phyloP scores from a whole-genome alignment of 2,113 vertebrate genomes.

The Neodon shergylaensis region DNA sequence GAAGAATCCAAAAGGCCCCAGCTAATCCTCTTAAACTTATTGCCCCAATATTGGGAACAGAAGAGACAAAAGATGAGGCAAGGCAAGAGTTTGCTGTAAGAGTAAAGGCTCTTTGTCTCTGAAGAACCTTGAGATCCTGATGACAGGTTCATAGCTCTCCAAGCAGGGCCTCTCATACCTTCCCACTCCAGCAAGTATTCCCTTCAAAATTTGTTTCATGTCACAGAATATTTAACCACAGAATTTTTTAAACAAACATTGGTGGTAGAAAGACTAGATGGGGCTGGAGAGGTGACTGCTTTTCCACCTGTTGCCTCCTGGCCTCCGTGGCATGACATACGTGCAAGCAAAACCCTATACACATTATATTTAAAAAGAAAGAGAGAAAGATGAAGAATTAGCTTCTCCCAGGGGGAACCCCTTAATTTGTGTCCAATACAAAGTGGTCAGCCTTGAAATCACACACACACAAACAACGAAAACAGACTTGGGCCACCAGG shows the following conservation, averaged over 20 bases:
- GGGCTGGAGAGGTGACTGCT: not conserved
- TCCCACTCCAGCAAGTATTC: not conserved
- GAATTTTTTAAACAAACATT: constrained; percentile 29
- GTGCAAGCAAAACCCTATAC: not conserved
- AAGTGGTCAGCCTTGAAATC: not conserved
- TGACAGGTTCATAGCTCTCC: not conserved
- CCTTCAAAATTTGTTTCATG: constrained; percentile 35
- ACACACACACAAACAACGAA: not conserved
- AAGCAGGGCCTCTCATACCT: not conserved
- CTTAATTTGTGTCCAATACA: not conserved
- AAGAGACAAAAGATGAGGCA: not conserved
- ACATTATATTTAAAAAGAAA: not conserved
- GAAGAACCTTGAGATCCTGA: not conserved
- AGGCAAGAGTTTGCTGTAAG: not conserved
- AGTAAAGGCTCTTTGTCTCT: not conserved
- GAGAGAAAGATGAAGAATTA: not conserved
- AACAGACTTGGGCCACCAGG: not conserved
- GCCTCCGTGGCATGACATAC: not conserved
- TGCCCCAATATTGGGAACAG: not conserved
- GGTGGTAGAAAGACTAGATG: not conserved
- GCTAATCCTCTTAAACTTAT: not conserved
- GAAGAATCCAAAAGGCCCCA: not conserved
- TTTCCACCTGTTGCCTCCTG: not conserved
- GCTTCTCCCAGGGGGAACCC: not conserved
- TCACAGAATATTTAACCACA: constrained; percentile 42